Base-by-base conservation (phyloP, 2,888 invertebrate species). In the Schizotus pectinicornis region DNA sequence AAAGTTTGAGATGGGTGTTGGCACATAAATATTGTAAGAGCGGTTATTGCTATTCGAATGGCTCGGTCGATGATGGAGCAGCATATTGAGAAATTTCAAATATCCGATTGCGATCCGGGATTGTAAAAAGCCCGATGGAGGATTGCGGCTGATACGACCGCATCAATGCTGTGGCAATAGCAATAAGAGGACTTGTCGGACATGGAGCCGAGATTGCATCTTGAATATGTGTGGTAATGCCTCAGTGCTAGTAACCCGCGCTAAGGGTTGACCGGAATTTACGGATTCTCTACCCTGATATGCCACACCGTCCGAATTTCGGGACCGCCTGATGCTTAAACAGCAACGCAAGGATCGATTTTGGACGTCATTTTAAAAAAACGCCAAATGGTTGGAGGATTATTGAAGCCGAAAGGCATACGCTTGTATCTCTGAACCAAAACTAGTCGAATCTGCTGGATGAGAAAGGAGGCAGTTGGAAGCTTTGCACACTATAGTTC, bases 81-180 rank as follows among this genome's bases (percentile, higher is more conserved):
- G 59, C 64, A 64, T 67, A 69, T 69, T 67, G 67, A 67, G 68
- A 68, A 67, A 69, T 67, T 69, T 67, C 67, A 65, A 68, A 69
- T 67, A 69, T 69, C 64, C 64, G 65, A 65, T 64, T 66, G 64
- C 64, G 53, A 66, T 68, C 56, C 56, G 51, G 55, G 57, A 67
- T 63, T 67, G 66, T 66, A 62, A 68, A 68, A 67, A 64, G 58
- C 56, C 55, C 50, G 59, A 61, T 59, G 49, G 59, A 63, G 62
- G 62, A 66, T 65, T 64, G 63, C 59, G 64, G 59, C 54, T 58
- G 60, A 58, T 62, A 57, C 53, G 57, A 48, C 52, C 51, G 38
- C 54, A 42, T 62, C 61, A 57, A 61, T 63, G 61, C 46, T 48
- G 56, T 42, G 59, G 55, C 61, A 62, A 66, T 65, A 60, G 56